phyloP scores from a whole-genome alignment of 2,888 invertebrate species.

The Drosophila cyrtoloma region DNA sequence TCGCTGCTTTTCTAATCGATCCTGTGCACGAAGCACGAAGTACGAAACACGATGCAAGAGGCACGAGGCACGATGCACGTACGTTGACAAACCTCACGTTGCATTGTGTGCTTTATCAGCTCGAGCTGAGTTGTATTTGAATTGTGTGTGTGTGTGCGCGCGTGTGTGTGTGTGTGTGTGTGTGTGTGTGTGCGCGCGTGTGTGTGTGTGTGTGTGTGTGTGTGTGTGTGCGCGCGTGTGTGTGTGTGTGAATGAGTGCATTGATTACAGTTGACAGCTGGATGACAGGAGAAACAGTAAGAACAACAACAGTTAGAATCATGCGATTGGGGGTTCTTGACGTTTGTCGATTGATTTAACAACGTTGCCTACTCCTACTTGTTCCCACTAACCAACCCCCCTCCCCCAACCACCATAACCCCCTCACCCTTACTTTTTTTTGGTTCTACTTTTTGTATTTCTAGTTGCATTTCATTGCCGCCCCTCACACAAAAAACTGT shows the following conservation, averaged over 20 bases:
- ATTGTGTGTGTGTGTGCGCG: slow-evolving; percentile 17
- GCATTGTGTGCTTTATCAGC: slow-evolving; percentile 41
- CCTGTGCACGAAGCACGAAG: slow-evolving; percentile 17
- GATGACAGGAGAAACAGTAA: slow-evolving; percentile 23
- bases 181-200: slow-evolving; percentile 2
- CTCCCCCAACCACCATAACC: no score
- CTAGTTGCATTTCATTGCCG: not conserved
- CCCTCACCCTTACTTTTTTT: not conserved
- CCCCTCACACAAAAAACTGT: slow-evolving; percentile 8
- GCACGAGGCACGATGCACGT: slow-evolving; percentile 15
- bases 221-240: not conserved
- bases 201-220: slow-evolving; percentile 10
- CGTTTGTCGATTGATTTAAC: slow-evolving; percentile 35
- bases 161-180: slow-evolving; percentile 7
- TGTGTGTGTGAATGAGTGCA: slow-evolving; percentile 31
- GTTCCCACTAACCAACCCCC: not conserved
- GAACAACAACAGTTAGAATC: slow-evolving; percentile 14
- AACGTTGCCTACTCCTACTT: slow-evolving; percentile 17
- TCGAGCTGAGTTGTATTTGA: slow-evolving; percentile 27
- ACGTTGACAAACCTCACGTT: slow-evolving; percentile 33
- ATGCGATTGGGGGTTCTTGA: slow-evolving; percentile 17
- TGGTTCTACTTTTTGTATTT: not conserved
- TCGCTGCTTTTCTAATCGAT: slow-evolving; percentile 18
- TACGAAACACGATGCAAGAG: not conserved
- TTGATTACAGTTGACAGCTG: slow-evolving; percentile 49